These are phyloP conservation scores for Disparrhopalites patrizii DNA, from an alignment of 2,888 invertebrate genomes.

Conservation along the genomic window DNA sequence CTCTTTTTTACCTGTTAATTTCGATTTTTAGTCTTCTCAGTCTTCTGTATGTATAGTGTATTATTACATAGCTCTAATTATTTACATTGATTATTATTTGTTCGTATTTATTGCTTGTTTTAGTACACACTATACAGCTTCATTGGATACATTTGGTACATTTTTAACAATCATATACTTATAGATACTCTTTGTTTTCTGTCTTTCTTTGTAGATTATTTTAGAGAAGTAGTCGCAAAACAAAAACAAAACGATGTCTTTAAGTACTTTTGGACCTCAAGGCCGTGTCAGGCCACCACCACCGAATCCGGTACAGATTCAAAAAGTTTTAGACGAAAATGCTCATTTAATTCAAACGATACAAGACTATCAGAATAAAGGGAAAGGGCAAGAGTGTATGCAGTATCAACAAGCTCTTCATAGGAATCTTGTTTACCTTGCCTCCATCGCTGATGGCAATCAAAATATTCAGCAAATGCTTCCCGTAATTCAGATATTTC, in stretches of 20 bases:
- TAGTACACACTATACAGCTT: no score
- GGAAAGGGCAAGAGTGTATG: constrained; percentile 86
- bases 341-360: constrained; percentile 94
- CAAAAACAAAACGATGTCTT: constrained; percentile 37
- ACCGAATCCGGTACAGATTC: constrained; percentile 78
- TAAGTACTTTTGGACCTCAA: constrained; percentile 45
- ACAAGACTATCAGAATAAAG: constrained; percentile 93
- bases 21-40: background rate
- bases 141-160: no score
- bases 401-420: constrained; percentile 92
- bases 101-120: background rate
- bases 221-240: constrained; percentile 1
- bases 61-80: no score
- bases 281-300: constrained; percentile 55
- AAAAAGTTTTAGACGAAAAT: constrained; percentile 93
- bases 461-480: constrained; percentile 85
- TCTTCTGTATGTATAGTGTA: no score
- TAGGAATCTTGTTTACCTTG: constrained; percentile 90
- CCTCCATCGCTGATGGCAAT: constrained; percentile 92
- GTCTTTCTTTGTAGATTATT: constrained; percentile 19
- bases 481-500: constrained; percentile 62
- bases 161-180: no score
- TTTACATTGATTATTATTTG: background rate
- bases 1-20: background rate
- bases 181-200: constrained; percentile 17